A percentile compares a stretch with the other conserved stretches of the same genome.
Conservation (phyloP, 2,888 invertebrate genomes). For the Chrysolina oricalcia region DNA sequence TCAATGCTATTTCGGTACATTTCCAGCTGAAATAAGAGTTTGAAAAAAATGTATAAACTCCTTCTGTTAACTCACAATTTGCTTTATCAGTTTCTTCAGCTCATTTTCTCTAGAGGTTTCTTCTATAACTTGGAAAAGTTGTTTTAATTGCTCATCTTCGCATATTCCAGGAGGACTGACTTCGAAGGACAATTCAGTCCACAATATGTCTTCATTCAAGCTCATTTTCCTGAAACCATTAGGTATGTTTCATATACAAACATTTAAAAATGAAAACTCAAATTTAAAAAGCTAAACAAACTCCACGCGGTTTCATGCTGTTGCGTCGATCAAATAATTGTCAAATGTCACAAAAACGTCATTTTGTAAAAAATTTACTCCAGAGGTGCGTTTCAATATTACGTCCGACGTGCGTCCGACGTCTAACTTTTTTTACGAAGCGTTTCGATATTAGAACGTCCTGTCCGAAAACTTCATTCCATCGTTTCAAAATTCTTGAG, state of each 20-base stretch:
- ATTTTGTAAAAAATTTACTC: too few species aligned
- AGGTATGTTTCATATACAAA: conserved; percentile 32
- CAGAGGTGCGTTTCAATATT: too few species aligned
- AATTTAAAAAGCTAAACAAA: conserved; percentile 43
- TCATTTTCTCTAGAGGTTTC: conserved; percentile 46
- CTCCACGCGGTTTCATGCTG: conserved; percentile 51
- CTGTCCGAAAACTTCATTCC: too few species aligned
- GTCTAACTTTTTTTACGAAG: too few species aligned
- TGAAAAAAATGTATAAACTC: background rate
- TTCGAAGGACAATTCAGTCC: conserved; percentile 42
- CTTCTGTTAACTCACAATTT: conserved; percentile 46
- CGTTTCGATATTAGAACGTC: too few species aligned
- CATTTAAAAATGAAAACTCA: conserved; percentile 15
- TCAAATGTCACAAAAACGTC: conserved; percentile 45
- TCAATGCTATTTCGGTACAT: conserved; percentile 39
- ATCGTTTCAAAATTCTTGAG: too few species aligned
- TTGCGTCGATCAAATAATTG: conserved; percentile 43
- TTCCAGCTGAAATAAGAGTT: conserved; percentile 45
- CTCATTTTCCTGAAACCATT: conserved; percentile 32
- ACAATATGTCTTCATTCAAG: conserved; percentile 30
- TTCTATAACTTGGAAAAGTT: conserved; percentile 36
- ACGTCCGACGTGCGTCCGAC: too few species aligned
- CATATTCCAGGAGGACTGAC: conserved; percentile 32
- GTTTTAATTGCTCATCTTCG: conserved; percentile 42
- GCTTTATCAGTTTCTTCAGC: conserved; percentile 44